Conservation (phyloP, 92 coral and sea anemone species). For the Phenganax subtilis region DNA sequence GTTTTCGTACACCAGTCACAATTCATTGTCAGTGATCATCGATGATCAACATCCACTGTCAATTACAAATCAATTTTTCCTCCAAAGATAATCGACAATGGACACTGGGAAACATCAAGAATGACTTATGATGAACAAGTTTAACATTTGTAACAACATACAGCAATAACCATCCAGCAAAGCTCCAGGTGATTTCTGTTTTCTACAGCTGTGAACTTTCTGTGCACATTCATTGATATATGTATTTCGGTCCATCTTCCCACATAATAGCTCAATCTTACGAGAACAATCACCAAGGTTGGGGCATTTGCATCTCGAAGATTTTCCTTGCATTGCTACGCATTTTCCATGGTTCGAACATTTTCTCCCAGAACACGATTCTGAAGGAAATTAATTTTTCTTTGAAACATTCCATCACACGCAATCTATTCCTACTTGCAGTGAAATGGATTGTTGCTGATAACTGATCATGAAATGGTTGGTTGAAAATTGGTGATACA, state of each 20-base stretch:
- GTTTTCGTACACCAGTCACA: no score
- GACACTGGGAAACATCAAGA: no score
- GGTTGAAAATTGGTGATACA: no score
- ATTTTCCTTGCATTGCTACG: constrained; percentile 22
- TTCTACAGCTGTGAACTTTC: constrained; percentile 20
- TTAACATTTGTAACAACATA: neutral
- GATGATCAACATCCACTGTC: no score
- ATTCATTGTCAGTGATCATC: no score
- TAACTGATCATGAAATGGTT: no score
- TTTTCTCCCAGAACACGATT: constrained; percentile 48
- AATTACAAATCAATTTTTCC: no score
- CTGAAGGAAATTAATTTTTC: constrained; percentile 20
- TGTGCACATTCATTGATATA: constrained; percentile 33
- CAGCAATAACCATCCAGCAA: constrained; percentile 29
- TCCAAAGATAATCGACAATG: no score
- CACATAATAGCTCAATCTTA: constrained; percentile 33
- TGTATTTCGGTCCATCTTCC: constrained; percentile 11
- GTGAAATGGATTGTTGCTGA: no score
- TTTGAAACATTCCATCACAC: neutral
- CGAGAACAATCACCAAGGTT: constrained; percentile 28
- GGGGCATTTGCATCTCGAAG: constrained; percentile 28
- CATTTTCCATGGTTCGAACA: constrained; percentile 59
- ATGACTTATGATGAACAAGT: neutral
- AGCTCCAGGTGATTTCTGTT: constrained; percentile 32
- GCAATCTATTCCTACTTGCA: no score